Base-by-base conservation (phyloP, 2,888 invertebrate species). In the Oconnorella tubifera region DNA sequence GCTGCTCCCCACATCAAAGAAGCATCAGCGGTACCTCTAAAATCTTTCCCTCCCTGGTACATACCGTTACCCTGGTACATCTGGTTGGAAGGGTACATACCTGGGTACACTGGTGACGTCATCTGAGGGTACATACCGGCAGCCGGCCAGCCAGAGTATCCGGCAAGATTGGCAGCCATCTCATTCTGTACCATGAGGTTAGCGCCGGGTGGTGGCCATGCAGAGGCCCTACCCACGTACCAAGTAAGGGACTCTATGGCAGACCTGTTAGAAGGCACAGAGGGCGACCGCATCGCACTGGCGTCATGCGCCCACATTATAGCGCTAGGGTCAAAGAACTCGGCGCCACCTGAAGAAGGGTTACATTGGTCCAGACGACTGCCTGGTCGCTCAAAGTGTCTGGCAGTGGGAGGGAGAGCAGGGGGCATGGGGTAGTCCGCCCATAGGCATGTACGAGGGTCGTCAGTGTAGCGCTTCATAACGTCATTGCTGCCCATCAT, bases 171-270 rank as follows among this genome's bases (percentile, higher is more conserved):
- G 4, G 10, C 14, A 19, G 53, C 53, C 14, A 51, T 10, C 53
- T 51, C 14, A 27, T 25, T 51, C 53, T 51, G 53, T 19, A 40
- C 19, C 19, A 40, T 40, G 10, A 14, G 40, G 40, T 19, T 40
- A 40, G 40, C 40, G 19, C 10, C 40, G 19, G 10, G 10, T 23
- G 53, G 14, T 25, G 53, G 53, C 53, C 53, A 51, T 6, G 14
- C 53, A 10, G 53, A 23, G 23, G 53, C 25, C 4, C 53, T 10
- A 23, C 53, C 53, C 53, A 51, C 25, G 53, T 51, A 51, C 53
- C 53, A 51, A 6, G 53, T 23, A 6, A 51, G 53, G 4, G 53
- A 51, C 6, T 51, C 53, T 4, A 51, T 51, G 53, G 53, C 53
- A 23, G 53, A 19, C 10, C 53, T 19, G 25, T 25, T 25, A 27